These are phyloP conservation scores for Hippoglossus hippoglossus DNA, from an alignment of 2,797 vertebrate genomes.

Conservation along the genomic window DNA sequence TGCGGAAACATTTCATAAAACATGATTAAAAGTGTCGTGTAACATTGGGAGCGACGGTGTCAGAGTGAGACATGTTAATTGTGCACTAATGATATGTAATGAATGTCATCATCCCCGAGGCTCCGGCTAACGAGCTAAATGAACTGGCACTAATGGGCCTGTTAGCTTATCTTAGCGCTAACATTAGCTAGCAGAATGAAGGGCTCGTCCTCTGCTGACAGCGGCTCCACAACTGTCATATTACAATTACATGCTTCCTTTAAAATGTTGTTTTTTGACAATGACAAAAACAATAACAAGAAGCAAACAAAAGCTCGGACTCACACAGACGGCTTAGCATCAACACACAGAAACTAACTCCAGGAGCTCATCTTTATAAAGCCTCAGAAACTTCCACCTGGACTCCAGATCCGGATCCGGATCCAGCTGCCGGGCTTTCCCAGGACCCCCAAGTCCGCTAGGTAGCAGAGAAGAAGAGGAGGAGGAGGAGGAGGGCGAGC, in stretches of 20 bases:
- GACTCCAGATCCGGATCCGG: constrained; percentile 78
- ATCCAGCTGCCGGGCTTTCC: constrained; percentile 92
- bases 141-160: constrained; percentile 82
- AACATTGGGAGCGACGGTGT: constrained; percentile 75
- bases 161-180: constrained; percentile 80
- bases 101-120: constrained; percentile 81
- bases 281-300: constrained; percentile 46
- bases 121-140: constrained; percentile 82
- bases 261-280: constrained; percentile 35
- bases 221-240: constrained; percentile 54
- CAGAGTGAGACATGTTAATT: constrained; percentile 80
- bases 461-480: constrained; percentile 87
- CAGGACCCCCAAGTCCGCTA: constrained; percentile 87
- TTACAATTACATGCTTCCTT: constrained; percentile 45
- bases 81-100: constrained; percentile 83
- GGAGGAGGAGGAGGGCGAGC: constrained; percentile 65
- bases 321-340: background rate
- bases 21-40: constrained; percentile 82
- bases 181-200: constrained; percentile 76
- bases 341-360: background rate
- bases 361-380: background rate
- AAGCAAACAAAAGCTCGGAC: constrained; percentile 27
- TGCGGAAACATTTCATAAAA: constrained; percentile 75
- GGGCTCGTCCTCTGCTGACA: constrained; percentile 62
- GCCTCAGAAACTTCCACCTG: constrained; percentile 60